Percentiles rank a stretch among this genome's conserved stretches.
Evolutionary conservation across 2,113 vertebrate genomes (phyloP).

Genomic region (Periophthalmus modestus): DNA sequence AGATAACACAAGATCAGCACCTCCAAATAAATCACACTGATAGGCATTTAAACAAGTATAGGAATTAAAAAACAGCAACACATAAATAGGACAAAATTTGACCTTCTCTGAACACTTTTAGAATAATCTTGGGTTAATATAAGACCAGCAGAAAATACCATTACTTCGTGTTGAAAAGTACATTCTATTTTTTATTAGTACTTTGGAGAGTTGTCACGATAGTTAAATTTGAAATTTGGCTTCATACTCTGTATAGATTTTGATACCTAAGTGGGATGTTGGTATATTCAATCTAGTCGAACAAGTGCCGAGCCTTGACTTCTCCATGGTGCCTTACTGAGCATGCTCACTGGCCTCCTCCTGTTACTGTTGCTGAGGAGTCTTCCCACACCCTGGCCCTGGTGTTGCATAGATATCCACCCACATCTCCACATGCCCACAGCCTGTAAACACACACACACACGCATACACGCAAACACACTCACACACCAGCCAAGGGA

Average conservation of each 20-base stretch:
- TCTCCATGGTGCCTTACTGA: conserved; percentile 50
- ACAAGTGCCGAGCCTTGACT: conserved; percentile 26
- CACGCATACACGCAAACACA: conserved; percentile 31
- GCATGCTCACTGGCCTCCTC: conserved; percentile 63
- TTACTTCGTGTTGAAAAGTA: too few relatives aligned
- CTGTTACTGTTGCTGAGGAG: conserved; percentile 62
- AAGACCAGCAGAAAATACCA: too few relatives aligned
- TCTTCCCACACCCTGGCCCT: conserved; percentile 70
- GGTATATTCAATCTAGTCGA: conserved; percentile 39
- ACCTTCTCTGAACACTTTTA: too few relatives aligned
- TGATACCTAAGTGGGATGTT: conserved; percentile 23
- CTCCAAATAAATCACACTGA: too few relatives aligned
- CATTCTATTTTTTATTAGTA: too few relatives aligned
- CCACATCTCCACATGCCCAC: conserved; percentile 71
- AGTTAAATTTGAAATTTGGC: too few relatives aligned
- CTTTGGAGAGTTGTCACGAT: too few relatives aligned
- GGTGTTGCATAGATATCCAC: conserved; percentile 64
- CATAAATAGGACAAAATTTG: too few relatives aligned
- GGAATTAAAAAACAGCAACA: too few relatives aligned
- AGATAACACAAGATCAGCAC: background rate
- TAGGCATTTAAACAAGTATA: too few relatives aligned
- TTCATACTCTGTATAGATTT: too few relatives aligned
- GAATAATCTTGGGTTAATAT: too few relatives aligned
- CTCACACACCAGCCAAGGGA: conserved; percentile 51
- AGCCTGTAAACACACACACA: conserved; percentile 47